phyloP scores from a whole-genome alignment of 2,113 vertebrate genomes.

The Potamarius usumacintae region DNA sequence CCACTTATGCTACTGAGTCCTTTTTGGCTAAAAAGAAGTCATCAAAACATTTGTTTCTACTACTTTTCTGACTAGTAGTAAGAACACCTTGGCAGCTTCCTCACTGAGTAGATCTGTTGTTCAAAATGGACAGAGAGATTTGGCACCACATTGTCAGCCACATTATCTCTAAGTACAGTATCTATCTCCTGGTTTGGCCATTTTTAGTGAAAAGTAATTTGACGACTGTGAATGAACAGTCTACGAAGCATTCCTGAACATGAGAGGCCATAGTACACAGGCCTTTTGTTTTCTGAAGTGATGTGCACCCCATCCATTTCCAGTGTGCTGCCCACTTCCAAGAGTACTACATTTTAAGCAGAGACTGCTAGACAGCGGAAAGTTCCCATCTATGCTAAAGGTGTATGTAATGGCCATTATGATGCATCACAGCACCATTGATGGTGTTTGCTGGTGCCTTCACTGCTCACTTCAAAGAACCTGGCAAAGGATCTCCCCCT shows the following conservation, averaged over 20 bases:
- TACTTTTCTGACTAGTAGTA: not conserved
- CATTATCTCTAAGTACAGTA: not conserved
- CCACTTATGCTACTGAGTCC: not conserved
- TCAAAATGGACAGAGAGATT: not conserved
- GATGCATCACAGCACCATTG: not conserved
- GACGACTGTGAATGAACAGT: not conserved
- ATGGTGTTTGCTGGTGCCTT: not conserved
- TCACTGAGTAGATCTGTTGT: not conserved
- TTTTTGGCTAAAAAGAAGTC: not conserved
- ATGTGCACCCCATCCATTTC: not conserved
- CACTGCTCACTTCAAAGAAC: not conserved
- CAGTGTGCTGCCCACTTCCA: not conserved
- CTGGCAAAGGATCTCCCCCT: not conserved
- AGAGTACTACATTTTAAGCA: not conserved
- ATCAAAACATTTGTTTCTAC: not conserved
- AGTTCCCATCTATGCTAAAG: not conserved
- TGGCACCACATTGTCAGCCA: not conserved
- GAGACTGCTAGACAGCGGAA: not conserved
- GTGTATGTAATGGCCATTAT: not conserved
- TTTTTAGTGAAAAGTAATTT: not conserved
- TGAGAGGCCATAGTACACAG: not conserved
- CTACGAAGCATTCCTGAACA: not conserved
- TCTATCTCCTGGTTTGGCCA: not conserved
- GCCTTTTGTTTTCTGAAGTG: not conserved
- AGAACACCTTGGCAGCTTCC: not conserved